Evolutionary conservation across 2,113 vertebrate genomes (phyloP), one percentile per base, ranked within the genome.

Genomic region (Hemicordylus capensis): DNA sequence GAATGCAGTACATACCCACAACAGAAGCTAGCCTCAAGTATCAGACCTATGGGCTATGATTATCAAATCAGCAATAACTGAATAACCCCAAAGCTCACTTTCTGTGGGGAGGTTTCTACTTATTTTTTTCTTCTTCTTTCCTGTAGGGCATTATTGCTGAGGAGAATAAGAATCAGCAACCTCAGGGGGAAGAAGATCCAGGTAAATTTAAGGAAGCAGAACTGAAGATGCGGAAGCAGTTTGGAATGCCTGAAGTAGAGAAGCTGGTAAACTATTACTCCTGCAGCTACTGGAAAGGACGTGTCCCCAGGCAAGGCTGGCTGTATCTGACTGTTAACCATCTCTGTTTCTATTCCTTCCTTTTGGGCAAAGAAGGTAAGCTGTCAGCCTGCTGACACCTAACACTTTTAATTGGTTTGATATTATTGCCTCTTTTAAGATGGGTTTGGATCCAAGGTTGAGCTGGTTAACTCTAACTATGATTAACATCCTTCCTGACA

Each of bases 191-290:
- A 0, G 98, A 99, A 92, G 98, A 99, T 89, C 97, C 97, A 0
- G 98, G 97, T 31, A 99, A 99, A 94, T 99, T 99, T 94, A 97
- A 97, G 77, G 99, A 99, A 93, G 99, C 99, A 0, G 98, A 98
- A 88, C 94, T 98, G 89, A 99, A 99, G 95, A 99, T 99, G 98
- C 82, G 98, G 81, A 98, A 97, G 94, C 96, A 99, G 92, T 99
- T 99, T 22, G 98, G 98, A 75, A 99, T 99, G 98, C 99, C 99
- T 0, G 98, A 98, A 22, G 98, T 97, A 73, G 99, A 99, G 95
- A 99, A 99, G 93, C 95, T 99, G 93, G 99, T 99, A 74, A 99
- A 99, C 91, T 99, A 99, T 91, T 99, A 99, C 85, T 99, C 98
- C 69, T 99, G 99, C 95, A 99, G 98, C 94, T 99, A 97, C 89